Conservation (phyloP, 2,113 vertebrate species). For the Sylvietta virens region DNA sequence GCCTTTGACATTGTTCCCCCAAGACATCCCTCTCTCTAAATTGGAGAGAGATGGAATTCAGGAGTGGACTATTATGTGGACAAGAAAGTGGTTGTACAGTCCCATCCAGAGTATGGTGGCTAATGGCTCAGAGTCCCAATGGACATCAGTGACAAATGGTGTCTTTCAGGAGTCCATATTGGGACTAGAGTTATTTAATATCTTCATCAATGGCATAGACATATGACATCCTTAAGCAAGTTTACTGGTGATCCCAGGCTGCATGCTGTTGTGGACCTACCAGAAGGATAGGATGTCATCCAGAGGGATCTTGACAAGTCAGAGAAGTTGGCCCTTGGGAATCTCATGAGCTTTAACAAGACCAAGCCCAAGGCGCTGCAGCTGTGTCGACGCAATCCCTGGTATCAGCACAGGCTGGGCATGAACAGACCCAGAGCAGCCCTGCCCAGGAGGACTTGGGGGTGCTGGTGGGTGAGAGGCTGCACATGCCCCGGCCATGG, state of each 20-base stretch:
- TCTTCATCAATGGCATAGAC: not conserved
- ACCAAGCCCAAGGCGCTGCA: not conserved
- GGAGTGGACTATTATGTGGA: not conserved
- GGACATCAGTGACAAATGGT: not conserved
- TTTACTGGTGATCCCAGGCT: not conserved
- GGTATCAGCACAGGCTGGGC: no score
- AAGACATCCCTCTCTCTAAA: not conserved
- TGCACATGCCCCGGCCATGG: not conserved
- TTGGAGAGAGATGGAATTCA: not conserved
- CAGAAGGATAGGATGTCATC: not conserved
- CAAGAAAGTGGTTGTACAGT: not conserved
- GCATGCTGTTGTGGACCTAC: not conserved
- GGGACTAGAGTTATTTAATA: not conserved
- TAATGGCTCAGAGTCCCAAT: not conserved
- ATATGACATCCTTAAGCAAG: not conserved
- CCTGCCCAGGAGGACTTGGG: not conserved
- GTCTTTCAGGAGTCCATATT: rapidly evolving
- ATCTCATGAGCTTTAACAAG: not conserved
- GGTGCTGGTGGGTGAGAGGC: not conserved
- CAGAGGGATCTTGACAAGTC: not conserved
- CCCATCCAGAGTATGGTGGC: not conserved
- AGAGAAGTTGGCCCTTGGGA: not conserved
- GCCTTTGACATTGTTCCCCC: not conserved
- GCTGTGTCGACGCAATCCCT: rapidly evolving
- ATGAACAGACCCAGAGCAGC: rapidly evolving